Base-by-base conservation (phyloP, 2,797 vertebrate species). In the Trachops cirrhosus region DNA sequence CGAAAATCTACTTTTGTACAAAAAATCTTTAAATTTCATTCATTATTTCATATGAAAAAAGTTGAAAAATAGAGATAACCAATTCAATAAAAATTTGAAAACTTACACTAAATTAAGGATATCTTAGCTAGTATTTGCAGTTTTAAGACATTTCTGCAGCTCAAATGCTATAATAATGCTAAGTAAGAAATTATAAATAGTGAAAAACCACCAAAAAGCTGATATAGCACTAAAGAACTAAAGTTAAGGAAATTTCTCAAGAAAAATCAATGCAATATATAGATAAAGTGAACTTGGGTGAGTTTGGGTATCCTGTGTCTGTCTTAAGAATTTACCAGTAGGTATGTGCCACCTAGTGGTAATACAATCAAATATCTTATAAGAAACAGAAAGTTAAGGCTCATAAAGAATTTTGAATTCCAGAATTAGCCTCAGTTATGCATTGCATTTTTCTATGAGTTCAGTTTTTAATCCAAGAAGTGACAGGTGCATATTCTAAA, bases 311-410 rank as follows among this genome's bases (percentile, higher is more conserved):
- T 80, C 6, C 41, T 89, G 22, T 67, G 18, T 44, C 52, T 34
- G 9, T 67, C 68, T 92, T 62, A 79, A 91, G 46, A 97, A 97
- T 90, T 93, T 94, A 85, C 75, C 88, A 97, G 83, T 95, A 96
- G 71, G 59, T 82, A 97, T 93, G 5, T 97, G 98, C 98, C 98
- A 98, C 91, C 98, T 98, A 97, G 97, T 98, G 98, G 97, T 77
- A 70, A 68, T 29, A 94, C 2, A 10, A 2, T 29, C 88, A 46
- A 96, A 97, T 59, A 87, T 83, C 48, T 62, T 52, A 68, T 46
- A 48, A 37, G 50, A 3, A 37, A 64, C 14, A 54, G n/a, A n/a
- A 89, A 15, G 1, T 6, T 70, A 52, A 80, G 34, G n/a, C 11
- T 93, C 22, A 29, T 62, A 37, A 93, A 83, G 24, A 90, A 93